These are phyloP conservation scores for Oenanthe oenanthe DNA, from an alignment of 2,113 vertebrate genomes.

Conservation along the genomic window DNA sequence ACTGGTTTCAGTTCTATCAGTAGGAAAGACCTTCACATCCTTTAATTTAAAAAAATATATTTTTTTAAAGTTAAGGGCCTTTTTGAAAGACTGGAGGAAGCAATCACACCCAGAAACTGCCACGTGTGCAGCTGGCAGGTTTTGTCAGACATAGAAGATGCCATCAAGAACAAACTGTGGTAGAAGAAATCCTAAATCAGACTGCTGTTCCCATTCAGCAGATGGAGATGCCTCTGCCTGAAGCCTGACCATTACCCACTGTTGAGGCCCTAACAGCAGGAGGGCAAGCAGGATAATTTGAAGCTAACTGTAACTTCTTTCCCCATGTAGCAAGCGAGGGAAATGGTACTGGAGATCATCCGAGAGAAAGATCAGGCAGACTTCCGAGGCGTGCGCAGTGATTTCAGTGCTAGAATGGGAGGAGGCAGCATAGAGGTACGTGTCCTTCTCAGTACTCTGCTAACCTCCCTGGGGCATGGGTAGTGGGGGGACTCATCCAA, in stretches of 20 bases:
- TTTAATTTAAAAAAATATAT: not conserved
- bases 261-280: not conserved
- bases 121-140: not conserved
- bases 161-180: not conserved
- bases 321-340: constrained; percentile 90
- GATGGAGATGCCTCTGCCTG: not conserved
- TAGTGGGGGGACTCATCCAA: constrained; percentile 34
- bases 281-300: constrained; percentile 4
- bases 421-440: constrained; percentile 93
- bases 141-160: not conserved
- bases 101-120: not conserved
- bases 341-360: constrained; percentile 97
- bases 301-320: constrained; percentile 64
- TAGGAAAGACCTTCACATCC: not conserved
- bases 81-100: not conserved
- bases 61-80: not conserved
- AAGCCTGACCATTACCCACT: not conserved
- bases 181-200: not conserved
- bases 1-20: not conserved
- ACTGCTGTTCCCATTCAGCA: not conserved
- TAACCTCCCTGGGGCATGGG: constrained; percentile 54
- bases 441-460: constrained; percentile 47
- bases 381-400: constrained; percentile 86
- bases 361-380: constrained; percentile 96
- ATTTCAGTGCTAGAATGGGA: constrained; percentile 90